Conservation (phyloP, 2,113 vertebrate genomes). For the Empidonax traillii region DNA sequence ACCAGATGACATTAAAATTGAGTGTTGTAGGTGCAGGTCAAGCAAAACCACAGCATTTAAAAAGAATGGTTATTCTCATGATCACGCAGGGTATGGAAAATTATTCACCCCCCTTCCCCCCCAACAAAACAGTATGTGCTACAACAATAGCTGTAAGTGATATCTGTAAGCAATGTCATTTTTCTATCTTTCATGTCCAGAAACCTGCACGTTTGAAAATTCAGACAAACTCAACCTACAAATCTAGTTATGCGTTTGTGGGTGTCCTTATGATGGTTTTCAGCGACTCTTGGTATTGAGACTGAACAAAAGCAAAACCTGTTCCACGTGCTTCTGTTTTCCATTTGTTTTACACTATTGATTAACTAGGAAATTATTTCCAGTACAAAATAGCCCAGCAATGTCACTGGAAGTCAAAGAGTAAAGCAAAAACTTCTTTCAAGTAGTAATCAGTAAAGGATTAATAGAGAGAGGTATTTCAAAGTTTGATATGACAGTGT, state of each 20-base stretch:
- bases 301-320: background rate
- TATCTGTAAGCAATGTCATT: background rate
- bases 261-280: background rate
- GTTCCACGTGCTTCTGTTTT: background rate
- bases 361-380: constrained; percentile 7
- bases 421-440: background rate
- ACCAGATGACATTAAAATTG: background rate
- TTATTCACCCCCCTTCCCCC: too few species aligned
- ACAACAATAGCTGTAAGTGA: background rate
- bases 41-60: background rate
- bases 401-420: background rate
- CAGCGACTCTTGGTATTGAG: background rate
- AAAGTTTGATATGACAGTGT: background rate
- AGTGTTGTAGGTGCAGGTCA: background rate
- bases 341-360: background rate
- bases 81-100: background rate
- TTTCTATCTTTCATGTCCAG: background rate
- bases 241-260: background rate
- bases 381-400: background rate
- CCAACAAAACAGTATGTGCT: background rate
- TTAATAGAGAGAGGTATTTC: background rate
- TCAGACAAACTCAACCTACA: background rate
- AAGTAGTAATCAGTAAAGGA: background rate
- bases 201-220: background rate
- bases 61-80: background rate